Base-by-base conservation (phyloP, 2,888 invertebrate genomes). In the Synergus laeviventris region DNA sequence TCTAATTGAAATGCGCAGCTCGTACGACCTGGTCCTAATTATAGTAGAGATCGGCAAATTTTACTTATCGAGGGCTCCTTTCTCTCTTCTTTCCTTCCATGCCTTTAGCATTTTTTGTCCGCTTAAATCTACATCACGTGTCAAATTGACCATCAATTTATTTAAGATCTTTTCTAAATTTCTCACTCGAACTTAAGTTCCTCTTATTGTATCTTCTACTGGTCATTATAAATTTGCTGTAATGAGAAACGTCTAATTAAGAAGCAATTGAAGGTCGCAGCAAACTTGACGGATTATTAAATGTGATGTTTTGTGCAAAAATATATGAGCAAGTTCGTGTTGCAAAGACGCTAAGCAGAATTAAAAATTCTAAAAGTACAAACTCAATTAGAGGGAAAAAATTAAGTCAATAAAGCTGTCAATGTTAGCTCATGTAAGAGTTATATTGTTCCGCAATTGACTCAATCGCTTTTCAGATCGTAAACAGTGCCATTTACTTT, bases 1-100 rank as follows among this genome's bases (percentile, higher is more conserved):
- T 73, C 60, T 76, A 76, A 80, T 81, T 81, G 76, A 81, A 80
- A 80, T 79, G 76, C 80, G 73, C 70, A 56, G 31, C 77, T 61
- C 70, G 76, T 66, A 49, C 60, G 76, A 60, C 78, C 80, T 78
- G 77, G 77, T 74, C 78, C 76, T 82, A 82, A 82, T 82, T 82
- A 82, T 78, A 74, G 78, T 62, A 78, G 77, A 78, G 80, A 79
- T 79, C 76, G 76, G 76, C 76, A 79, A 82, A 82, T 82, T 82
- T 80, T 74, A 76, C 82, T 82, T 73, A 74, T 66, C 73, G 73
- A 76, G 75, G 77, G 54, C 39, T 59, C 45, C 60, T 62, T 70
- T 66, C 62, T 64, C 31, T 60, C 42, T 54, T 45, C 61, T 39
- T 49, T 78, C n/a, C 74, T 59, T 70, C n/a, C 45, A 21, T 59